Base-by-base conservation (phyloP, 92 coral and sea anemone species). In the Virgularia gustaviana region DNA sequence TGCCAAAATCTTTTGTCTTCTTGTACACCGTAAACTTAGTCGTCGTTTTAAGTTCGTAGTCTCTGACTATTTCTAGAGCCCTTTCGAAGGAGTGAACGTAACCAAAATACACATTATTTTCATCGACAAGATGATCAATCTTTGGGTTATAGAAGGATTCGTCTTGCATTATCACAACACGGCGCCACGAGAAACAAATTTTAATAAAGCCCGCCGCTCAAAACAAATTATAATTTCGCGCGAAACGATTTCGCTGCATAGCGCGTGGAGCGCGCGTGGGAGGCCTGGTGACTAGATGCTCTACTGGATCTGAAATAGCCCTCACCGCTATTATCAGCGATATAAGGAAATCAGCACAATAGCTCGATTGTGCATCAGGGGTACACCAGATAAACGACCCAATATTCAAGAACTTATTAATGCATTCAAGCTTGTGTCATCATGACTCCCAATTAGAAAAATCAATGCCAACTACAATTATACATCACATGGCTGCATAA, bases 1-100 rank as follows among this genome's bases (percentile, higher is more conserved):
- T 63, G 36, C 30, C 52, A 63, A 63, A 63, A 18, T 25, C 70
- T 36, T 63, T 63, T 11, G 49, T 63, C 70, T 63, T 63, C 49
- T 35, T 63, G 70, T 36, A 63, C 22, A 63, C 39, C 27, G 70
- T 36, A 43, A 63, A 63, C 20, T 5, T 63, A 9, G 70, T 63
- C 6, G 70, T 62, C 42, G 45, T 62, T n/a, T 41, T 19, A 33
- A 62, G 70, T 41, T 62, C 49, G 12, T 62, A 37, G 6, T 62
- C 30, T 63, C 29, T 63, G 15, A 12, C 70, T 9, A 25, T 52
- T 35, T 63, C 70, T 18, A 63, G 29, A 16, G 51, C 70, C 5
- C 44, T 43, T 37, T 63, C 70, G 0, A 63, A 24, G 9, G 70
- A 20, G 52, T 32, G 36, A 29, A 41, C 35, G 47, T 62, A 62